Evolutionary conservation across 1,140 invertebrate genomes (phyloP).

Genomic region (Drepana arcuata): DNA sequence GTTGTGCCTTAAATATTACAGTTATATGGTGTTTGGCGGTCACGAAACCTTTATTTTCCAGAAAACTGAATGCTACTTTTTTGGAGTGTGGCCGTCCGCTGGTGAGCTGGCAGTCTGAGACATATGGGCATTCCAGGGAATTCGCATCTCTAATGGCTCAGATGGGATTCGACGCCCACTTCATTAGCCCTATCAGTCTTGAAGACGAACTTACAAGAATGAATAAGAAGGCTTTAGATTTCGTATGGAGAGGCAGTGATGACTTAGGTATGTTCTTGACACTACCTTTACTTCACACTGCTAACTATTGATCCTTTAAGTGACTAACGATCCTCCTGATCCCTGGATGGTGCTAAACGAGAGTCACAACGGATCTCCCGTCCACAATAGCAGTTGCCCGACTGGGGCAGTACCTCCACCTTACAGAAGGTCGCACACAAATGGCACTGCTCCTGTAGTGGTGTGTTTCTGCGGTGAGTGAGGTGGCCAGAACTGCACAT

Average conservation of each 20-base stretch:
- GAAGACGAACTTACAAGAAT: conserved; percentile 83
- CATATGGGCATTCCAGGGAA: conserved; percentile 91
- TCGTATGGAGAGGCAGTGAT: conserved; percentile 87
- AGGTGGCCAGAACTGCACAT: too few species aligned
- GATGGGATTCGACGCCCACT: conserved; percentile 88
- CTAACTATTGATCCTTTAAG: too few species aligned
- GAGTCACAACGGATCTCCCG: too few species aligned
- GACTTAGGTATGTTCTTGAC: conserved; percentile 72
- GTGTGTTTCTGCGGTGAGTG: too few species aligned
- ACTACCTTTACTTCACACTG: too few species aligned
- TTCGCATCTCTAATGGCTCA: conserved; percentile 88
- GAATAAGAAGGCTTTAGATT: conserved; percentile 79
- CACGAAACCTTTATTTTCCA: conserved; percentile 21
- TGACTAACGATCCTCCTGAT: too few species aligned
- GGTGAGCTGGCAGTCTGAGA: conserved; percentile 93
- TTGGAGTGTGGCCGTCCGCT: conserved; percentile 84
- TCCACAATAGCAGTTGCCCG: too few species aligned
- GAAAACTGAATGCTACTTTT: conserved; percentile 83
- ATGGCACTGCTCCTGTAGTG: too few species aligned
- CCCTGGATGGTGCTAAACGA: too few species aligned
- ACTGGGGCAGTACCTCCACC: too few species aligned
- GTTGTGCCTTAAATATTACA: background rate
- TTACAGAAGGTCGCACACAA: too few species aligned
- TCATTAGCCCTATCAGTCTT: conserved; percentile 91
- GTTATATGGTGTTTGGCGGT: too few species aligned